Evolutionary conservation across 2,113 vertebrate species (phyloP).

Genomic region (Dasypus novemcinctus): DNA sequence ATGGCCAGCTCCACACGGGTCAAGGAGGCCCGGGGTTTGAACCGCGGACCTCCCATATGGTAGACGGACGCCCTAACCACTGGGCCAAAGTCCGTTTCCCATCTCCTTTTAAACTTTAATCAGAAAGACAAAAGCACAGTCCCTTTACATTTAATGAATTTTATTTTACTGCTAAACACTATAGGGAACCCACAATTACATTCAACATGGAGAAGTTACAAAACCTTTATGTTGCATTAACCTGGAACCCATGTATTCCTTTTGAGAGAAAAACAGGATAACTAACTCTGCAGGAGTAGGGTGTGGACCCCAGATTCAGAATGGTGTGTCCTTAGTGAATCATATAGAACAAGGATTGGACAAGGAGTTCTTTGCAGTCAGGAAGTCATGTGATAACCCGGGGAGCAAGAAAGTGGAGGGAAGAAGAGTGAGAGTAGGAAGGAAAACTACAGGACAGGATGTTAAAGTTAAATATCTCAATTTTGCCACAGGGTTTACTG

Average conservation of each 20-base stretch:
- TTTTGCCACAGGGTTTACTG: not conserved
- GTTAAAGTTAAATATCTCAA: not conserved
- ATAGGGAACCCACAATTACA: not conserved
- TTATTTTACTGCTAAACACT: not conserved
- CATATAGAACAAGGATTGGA: constrained; percentile 6
- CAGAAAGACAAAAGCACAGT: constrained; percentile 1
- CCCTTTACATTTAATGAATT: not conserved
- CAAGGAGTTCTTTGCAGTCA: constrained; percentile 1
- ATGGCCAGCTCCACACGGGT: too few species aligned
- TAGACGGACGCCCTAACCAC: too few species aligned
- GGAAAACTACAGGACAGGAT: not conserved
- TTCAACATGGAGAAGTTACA: not conserved
- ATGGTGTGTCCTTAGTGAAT: not conserved
- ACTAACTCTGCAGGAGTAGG: not conserved
- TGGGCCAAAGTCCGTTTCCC: too few species aligned
- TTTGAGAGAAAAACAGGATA: not conserved
- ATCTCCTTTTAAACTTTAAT: not conserved
- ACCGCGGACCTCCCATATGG: too few species aligned
- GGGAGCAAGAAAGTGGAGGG: not conserved
- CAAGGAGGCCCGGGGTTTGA: too few species aligned
- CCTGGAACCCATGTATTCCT: not conserved
- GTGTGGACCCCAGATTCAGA: not conserved
- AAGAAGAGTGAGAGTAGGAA: not conserved
- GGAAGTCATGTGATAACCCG: not conserved
- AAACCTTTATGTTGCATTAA: not conserved